These are phyloP conservation scores for Bambusicola thoracicus DNA, from an alignment of 2,113 vertebrate genomes.

Conservation along the genomic window DNA sequence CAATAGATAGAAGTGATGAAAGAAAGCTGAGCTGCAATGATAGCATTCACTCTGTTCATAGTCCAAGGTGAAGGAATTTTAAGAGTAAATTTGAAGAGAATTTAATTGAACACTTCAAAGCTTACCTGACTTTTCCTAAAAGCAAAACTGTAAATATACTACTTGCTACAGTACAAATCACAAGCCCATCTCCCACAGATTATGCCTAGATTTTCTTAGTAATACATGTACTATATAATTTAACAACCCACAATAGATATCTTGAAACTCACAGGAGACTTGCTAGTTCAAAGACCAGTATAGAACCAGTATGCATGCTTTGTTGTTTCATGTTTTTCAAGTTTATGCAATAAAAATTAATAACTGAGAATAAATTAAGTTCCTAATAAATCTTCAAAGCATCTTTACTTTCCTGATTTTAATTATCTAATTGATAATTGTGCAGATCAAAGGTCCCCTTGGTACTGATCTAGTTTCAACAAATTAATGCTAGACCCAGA, in stretches of 20 bases:
- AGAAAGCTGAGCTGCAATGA: background rate
- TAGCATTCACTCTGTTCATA: background rate
- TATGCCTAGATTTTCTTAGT: background rate
- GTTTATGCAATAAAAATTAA: constrained; percentile 21
- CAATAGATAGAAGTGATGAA: background rate
- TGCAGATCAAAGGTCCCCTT: background rate
- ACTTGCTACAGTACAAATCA: background rate
- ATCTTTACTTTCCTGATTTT: constrained; percentile 10
- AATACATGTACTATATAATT: background rate
- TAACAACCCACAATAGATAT: background rate
- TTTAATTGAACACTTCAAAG: background rate
- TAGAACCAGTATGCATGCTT: background rate
- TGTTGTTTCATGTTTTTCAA: constrained; percentile 22
- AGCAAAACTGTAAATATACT: background rate
- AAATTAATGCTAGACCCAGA: background rate
- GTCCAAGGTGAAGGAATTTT: background rate
- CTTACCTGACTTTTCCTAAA: background rate
- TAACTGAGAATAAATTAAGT: constrained; percentile 37
- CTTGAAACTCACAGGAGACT: background rate
- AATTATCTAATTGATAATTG: constrained; percentile 33
- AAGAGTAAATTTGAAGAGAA: background rate
- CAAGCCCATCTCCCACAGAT: background rate
- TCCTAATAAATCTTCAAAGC: constrained; percentile 24
- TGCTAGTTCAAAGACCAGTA: background rate
- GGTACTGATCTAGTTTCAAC: background rate